Base-by-base conservation (phyloP, 2,888 invertebrate species). In the Corbicula japonica region DNA sequence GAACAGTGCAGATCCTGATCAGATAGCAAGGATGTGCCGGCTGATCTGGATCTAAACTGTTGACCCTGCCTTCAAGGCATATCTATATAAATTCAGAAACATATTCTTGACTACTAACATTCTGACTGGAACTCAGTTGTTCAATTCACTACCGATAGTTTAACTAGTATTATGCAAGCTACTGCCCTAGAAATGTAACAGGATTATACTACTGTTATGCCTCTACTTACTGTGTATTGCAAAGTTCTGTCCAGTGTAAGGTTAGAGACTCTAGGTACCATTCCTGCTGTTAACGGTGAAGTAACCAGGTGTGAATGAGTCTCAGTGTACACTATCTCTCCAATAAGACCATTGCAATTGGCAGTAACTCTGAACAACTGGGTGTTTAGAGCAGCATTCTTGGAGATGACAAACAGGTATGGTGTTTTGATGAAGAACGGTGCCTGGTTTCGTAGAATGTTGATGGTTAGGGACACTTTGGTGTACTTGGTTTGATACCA, bases 341-440 rank as follows among this genome's bases (percentile, higher is more conserved):
- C 89, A 23, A 83, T 70, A 10, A 83, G 74, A 73, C 91, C 92
- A 32, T 65, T 61, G 68, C 91, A 91, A 6, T 32, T 77, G n/a
- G 91, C 91, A 0, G 77, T 60, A 5, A 91, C 89, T 30, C 54
- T 52, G 28, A 76, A 85, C 5, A 92, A 78, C 8, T 78, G 77
- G 18, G 62, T 50, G 12, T 86, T 87, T 18, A 84, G 50, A 10
- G 71, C 62, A 18, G 83, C 62, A 56, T 82, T 75, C 52, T 87
- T 84, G 10, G 86, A 74, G 2, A 84, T 78, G 0, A 77, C 58
- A 28, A 79, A 73, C 12, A 52, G 41, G 83, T 91, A 91, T n/a
- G 90, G 87, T 10, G 56, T 48, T 30, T 85, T 79, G 12, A 80
- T 32, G 79, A 92, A 92, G 75, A 78, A 79, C 30, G 92, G 92